Conservation (phyloP, 2,113 vertebrate species). For the Caracal caracal region DNA sequence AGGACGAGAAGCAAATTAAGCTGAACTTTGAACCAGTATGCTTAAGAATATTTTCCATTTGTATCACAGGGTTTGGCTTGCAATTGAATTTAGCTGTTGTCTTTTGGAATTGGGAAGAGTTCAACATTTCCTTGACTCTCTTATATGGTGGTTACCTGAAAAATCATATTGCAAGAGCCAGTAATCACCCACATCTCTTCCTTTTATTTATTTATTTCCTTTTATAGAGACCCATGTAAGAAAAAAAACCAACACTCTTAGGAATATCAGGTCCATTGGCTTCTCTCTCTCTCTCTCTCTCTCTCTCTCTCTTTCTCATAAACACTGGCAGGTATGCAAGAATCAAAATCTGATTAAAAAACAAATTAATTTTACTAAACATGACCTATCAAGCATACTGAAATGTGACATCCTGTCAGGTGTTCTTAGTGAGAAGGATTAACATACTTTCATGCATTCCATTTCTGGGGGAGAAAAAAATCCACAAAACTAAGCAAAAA, state of each 20-base stretch:
- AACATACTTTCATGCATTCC: conserved; percentile 24
- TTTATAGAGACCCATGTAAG: not conserved
- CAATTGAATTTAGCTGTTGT: not conserved
- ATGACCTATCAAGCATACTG: not conserved
- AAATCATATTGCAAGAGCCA: not conserved
- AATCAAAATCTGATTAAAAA: conserved; percentile 55
- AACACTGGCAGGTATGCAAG: not conserved
- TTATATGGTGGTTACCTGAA: not conserved
- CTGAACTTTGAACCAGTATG: not conserved
- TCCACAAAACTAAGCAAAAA: conserved; percentile 32
- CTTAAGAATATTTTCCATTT: conserved; percentile 31
- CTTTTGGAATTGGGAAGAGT: not conserved
- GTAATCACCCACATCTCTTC: not conserved
- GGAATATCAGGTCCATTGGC: not conserved
- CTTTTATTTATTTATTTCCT: not conserved
- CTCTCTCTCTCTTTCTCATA: not conserved
- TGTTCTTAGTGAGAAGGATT: conserved; percentile 41
- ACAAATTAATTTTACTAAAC: conserved; percentile 49
- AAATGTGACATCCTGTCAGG: conserved; percentile 19
- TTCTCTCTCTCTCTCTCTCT: not conserved
- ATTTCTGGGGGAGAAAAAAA: conserved; percentile 10
- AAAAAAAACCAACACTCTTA: conserved; percentile 1
- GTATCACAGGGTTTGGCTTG: not conserved
- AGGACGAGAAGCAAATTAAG: not conserved
- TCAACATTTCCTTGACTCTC: not conserved